phyloP scores from a whole-genome alignment of 2,113 vertebrate genomes.

The Dissostichus mawsoni region DNA sequence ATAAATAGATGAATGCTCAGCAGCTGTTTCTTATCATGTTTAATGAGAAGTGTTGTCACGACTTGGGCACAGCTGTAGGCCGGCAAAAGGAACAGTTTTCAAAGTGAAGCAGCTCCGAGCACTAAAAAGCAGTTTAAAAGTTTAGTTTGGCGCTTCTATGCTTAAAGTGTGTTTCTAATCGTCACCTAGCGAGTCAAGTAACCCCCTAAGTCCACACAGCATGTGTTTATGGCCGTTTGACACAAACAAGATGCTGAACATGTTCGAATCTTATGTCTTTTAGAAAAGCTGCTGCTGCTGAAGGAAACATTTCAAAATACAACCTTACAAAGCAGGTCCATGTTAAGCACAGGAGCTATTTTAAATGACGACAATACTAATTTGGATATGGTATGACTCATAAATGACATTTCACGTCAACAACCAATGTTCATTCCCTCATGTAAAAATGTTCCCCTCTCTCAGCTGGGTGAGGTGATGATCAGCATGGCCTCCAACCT shows the following conservation, averaged over 20 bases:
- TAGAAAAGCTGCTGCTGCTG: neutral
- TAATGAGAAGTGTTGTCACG: conserved; percentile 33
- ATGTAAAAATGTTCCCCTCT: neutral
- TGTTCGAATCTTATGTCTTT: neutral
- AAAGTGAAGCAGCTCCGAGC: neutral
- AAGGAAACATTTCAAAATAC: too few relatives aligned
- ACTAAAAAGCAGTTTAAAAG: neutral
- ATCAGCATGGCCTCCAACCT: conserved; percentile 97
- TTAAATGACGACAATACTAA: too few relatives aligned
- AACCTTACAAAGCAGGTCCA: too few relatives aligned
- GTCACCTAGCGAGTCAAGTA: conserved; percentile 12
- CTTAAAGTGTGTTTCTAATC: conserved; percentile 31
- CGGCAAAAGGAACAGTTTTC: neutral
- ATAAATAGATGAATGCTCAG: conserved; percentile 23
- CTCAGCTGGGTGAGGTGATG: conserved; percentile 95
- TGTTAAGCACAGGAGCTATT: too few relatives aligned
- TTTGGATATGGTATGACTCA: too few relatives aligned
- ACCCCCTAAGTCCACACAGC: conserved; percentile 3
- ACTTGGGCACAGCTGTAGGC: conserved; percentile 28
- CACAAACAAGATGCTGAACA: conserved; percentile 28
- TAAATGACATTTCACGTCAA: too few relatives aligned
- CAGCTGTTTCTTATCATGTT: conserved; percentile 41
- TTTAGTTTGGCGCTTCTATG: neutral
- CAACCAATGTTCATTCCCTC: neutral
- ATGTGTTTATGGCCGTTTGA: conserved; percentile 6